Percentiles rank a stretch among this genome's conserved stretches.
These are phyloP conservation scores for Creontiades dilutus DNA, from an alignment of 2,888 invertebrate genomes.

Conservation along the genomic window DNA sequence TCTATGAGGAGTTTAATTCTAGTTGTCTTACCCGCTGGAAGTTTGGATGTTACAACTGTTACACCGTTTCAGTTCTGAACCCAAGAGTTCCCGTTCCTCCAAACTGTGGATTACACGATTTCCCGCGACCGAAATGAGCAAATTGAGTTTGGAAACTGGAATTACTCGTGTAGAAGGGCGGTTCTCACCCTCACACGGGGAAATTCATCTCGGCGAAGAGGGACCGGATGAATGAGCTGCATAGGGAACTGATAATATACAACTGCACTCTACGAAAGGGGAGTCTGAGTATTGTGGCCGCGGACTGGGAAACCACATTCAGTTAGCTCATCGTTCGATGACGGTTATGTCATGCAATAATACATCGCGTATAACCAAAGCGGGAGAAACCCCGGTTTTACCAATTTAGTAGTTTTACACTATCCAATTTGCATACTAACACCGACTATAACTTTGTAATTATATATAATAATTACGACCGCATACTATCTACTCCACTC, in stretches of 20 bases:
- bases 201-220: constrained; percentile 17
- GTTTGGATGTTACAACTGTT: too few relatives aligned
- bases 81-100: not conserved
- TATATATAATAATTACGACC: too few relatives aligned
- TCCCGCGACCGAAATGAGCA: constrained; percentile 11
- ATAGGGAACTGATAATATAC: constrained; percentile 5
- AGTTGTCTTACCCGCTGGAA: too few relatives aligned
- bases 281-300: not conserved
- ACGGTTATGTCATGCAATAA: not conserved
- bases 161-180: constrained; percentile 14
- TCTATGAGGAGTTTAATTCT: too few relatives aligned
- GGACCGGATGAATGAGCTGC: constrained; percentile 20
- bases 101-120: not conserved
- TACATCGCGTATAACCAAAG: not conserved
- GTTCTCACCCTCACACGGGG: not conserved
- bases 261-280: not conserved
- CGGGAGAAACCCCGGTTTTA: too few relatives aligned
- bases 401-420: too few relatives aligned
- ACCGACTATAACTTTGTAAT: too few relatives aligned
- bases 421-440: too few relatives aligned
- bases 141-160: constrained; percentile 34
- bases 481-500: too few relatives aligned
- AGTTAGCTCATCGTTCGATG: not conserved
- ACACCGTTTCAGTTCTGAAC: not conserved
- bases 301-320: constrained; percentile 13